Evolutionary conservation across 2,888 invertebrate species (phyloP), one percentile per base, ranked within the genome.

Genomic region (Sesia bembeciformis): DNA sequence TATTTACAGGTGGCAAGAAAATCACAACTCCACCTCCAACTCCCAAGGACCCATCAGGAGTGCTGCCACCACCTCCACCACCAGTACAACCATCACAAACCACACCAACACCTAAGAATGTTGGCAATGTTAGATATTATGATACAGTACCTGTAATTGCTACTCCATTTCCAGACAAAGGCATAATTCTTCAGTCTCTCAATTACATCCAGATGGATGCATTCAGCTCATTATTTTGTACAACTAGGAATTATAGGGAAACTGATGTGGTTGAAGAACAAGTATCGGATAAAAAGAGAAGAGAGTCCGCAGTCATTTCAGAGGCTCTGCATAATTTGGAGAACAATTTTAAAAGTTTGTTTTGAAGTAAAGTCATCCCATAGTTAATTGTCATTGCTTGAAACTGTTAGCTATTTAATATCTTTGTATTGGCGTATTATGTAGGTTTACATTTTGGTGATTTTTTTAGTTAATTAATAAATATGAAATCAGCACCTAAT

Each of bases 181-280:
- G 90, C 39, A 60, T 90, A 4, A 82, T 90, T 60, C 69, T 88
- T 7, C 78, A 86, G 58, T 89, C 90, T 39, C 74, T 90, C 2
- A 90, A 90, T 62, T 90, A 89, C 59, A 86, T 90, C 57, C 85
- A 90, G 67, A 85, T 90, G 84, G 89, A 89, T 75, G 84, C 83
- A 38, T 79, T 90, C 62, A 89, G 84, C 68, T 81, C 82, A 53
- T 58, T 87, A 49, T 87, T 87, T 61, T 66, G 73, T 56, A 76
- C 74, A 57, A 65, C 65, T 59, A 62, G 58, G 57, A 61, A 63
- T 56, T 61, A 60, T 51, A 62, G 57, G 59, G 61, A 65, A 57
- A 61, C 64, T 53, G 56, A 65, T 53, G 56, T 61, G 53, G 43
- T 40, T 43, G 66, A 73, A 53, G 75, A 74, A 49, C 76, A 68